Conservation (phyloP, 2,113 vertebrate species). For the Theropithecus gelada region DNA sequence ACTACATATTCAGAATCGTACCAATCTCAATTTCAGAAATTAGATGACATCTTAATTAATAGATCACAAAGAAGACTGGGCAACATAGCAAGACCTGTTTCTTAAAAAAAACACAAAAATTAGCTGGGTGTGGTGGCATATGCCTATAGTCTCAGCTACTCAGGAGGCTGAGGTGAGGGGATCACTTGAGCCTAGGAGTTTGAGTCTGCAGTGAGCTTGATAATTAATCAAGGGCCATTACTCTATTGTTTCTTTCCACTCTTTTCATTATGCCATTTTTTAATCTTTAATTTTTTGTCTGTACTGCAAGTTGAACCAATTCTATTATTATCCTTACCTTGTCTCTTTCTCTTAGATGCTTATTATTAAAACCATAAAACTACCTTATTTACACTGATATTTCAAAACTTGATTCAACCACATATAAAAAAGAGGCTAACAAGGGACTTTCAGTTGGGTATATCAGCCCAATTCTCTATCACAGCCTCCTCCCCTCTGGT, state of each 20-base stretch:
- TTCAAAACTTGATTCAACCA: not conserved
- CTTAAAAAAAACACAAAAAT: too few relatives aligned
- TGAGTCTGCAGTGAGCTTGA: too few relatives aligned
- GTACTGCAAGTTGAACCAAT: not conserved
- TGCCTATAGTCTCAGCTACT: too few relatives aligned
- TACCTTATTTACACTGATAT: not conserved
- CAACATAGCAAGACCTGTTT: too few relatives aligned
- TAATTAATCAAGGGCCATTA: not conserved
- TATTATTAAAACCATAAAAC: conserved; percentile 40
- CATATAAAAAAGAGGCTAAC: not conserved
- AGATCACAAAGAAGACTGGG: not conserved
- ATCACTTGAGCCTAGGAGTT: too few relatives aligned
- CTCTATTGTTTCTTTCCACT: not conserved
- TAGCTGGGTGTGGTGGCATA: too few relatives aligned
- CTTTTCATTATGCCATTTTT: conserved; percentile 8
- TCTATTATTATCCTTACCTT: not conserved
- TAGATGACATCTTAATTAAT: not conserved
- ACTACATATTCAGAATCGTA: not conserved
- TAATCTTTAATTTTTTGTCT: not conserved
- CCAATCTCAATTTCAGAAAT: not conserved
- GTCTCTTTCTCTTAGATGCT: not conserved
- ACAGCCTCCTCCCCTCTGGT: not conserved
- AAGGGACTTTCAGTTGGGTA: not conserved
- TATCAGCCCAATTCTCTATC: not conserved
- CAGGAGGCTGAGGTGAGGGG: too few relatives aligned